Base-by-base conservation (phyloP, 1,140 invertebrate genomes). In the Conus ventricosus region DNA sequence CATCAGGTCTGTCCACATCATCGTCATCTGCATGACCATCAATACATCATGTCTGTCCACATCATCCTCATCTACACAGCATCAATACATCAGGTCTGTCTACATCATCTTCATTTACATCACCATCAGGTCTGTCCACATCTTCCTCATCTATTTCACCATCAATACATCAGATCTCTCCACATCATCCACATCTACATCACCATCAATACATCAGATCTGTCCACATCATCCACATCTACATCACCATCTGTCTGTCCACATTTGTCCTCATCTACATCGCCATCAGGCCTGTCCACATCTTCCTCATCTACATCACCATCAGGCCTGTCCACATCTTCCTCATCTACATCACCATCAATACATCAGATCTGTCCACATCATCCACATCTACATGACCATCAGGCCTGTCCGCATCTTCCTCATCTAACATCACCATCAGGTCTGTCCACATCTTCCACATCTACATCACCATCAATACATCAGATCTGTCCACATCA, bases 331-430 rank as follows among this genome's bases (percentile, higher is more conserved):
- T 94, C 54, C 94, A 94, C 85, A 91, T 95, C 82, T 89, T 94
- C 71, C 91, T 94, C 5, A 90, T 95, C 8, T 95, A 39, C 0
- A 39, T 39, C 39, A 39, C 39, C 57, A 60, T 39, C 39, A n/a
- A n/a, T 93, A n/a, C n/a, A n/a, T n/a, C n/a, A n/a, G n/a, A 3
- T 39, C 39, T 39, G 92, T 94, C 53, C 94, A 94, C 86, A 91
- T 95, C 80, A 89, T 94, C 71, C 91, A 94, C 6, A 91, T 95
- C 8, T 95, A 95, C 89, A 91, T 95, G 83, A 91, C 91, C n/a
- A n/a, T n/a, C 39, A 39, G 39, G 0, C 3, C 39, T 39, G 39
- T 39, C 39, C 39, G 3, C 39, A 39, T 3, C 39, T 1, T 39
- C 39, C 39, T 1, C 39, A 39, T 39, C 39, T 39, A n/a, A 39